Conservation (phyloP, 2,113 vertebrate genomes). For the Cheilinus undulatus region DNA sequence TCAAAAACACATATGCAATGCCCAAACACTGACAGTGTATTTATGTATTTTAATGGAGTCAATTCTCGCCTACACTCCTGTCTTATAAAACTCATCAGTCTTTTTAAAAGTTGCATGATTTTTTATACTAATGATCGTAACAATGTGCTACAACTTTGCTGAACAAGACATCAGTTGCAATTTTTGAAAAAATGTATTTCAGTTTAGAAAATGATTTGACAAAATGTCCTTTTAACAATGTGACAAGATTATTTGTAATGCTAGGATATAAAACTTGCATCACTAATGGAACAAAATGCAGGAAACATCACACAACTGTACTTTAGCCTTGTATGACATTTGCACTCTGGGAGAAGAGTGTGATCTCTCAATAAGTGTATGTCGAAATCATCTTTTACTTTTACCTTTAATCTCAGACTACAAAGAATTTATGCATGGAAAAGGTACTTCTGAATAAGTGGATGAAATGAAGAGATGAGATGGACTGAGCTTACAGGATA, state of each 20-base stretch:
- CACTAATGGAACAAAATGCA: not conserved
- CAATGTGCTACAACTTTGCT: no score
- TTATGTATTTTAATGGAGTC: no score
- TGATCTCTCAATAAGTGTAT: not conserved
- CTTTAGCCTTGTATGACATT: no score
- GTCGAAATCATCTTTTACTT: not conserved
- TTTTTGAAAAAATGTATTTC: not conserved
- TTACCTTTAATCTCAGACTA: not conserved
- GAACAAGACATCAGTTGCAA: not conserved
- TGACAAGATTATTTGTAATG: not conserved
- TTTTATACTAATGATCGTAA: no score
- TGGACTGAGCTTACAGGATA: not conserved
- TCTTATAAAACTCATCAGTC: no score
- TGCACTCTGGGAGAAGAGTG: no score
- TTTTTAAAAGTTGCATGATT: no score
- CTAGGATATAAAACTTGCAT: not conserved
- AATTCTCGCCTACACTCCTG: no score
- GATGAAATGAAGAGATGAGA: not conserved
- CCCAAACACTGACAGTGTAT: no score
- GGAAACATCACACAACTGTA: no score
- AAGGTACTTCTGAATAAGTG: not conserved
- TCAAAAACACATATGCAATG: no score
- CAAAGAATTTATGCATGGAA: constrained; percentile 1
- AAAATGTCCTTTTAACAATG: not conserved
- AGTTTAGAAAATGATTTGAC: not conserved